Base-by-base conservation (phyloP, 2,113 vertebrate species). In the Macroglossus sobrinus region DNA sequence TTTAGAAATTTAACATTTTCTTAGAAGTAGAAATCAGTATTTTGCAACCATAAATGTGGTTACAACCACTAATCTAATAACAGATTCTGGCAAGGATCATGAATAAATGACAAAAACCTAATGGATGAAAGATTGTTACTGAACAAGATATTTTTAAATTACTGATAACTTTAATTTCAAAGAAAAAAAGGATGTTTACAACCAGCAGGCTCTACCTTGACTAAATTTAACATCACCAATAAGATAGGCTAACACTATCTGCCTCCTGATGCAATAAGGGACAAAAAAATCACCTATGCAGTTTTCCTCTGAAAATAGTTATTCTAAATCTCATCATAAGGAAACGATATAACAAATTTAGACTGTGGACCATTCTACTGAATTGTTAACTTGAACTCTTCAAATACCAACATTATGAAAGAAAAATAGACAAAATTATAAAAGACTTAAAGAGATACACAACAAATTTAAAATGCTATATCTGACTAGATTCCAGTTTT, bases 1-100 rank as follows among this genome's bases (percentile, higher is more conserved):
- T 75, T 95, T 18, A 68, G 33, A 95, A 91, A 88, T 84, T 53
- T 85, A 91, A 81, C 19, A 38, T 21, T 55, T n/a, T 97, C 38
- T 91, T 69, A 87, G 9, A 93, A 84, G 53, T 43, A 92, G 45
- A 86, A 93, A 68, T 87, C 12, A 86, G 5, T 66, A 97, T 68
- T 94, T 84, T 64, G 3, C 21, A 91, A 71, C 50, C 3, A 16
- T 50, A 50, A 50, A 50, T 50, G 50, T 50, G 50, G 50, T 50
- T 50, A 50, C 4, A 50, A 50, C 1, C 16, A 92, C 24, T 43
- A 93, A 84, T 53, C 30, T 40, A 92, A 45, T 61, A 66, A 71
- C 4, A 40, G 6, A 92, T 89, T 78, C 28, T 75, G 30, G 43
- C 38, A 84, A 85, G 5, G 33, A 43, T 75, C 50, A 93, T 26